Percentiles rank a stretch among this genome's conserved stretches.
Evolutionary conservation across 2,113 vertebrate species (phyloP).

Genomic region (Scomber colias): DNA sequence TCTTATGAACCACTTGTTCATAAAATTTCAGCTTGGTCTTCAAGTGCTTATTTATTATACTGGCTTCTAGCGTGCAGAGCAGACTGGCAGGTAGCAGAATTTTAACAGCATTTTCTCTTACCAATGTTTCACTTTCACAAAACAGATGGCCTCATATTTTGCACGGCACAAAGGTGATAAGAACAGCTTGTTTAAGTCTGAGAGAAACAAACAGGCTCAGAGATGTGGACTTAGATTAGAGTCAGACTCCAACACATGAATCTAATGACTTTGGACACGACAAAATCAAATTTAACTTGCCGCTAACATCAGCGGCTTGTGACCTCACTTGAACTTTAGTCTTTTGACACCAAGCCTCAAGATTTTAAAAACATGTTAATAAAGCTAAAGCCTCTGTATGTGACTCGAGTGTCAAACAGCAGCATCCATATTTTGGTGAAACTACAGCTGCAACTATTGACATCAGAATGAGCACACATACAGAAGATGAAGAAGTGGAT

Average conservation of each 20-base stretch:
- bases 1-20: slow-evolving; percentile 16
- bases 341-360: background rate
- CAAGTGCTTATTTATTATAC: slow-evolving; percentile 53
- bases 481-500: background rate
- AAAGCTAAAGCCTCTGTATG: background rate
- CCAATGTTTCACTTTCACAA: background rate
- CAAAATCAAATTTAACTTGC: slow-evolving; percentile 6
- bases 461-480: background rate
- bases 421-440: slow-evolving; percentile 6
- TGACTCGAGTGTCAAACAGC: background rate
- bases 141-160: slow-evolving; percentile 31
- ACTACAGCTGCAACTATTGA: background rate
- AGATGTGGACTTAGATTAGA: too few species aligned
- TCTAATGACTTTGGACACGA: too few species aligned
- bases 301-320: background rate
- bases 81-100: slow-evolving; percentile 58
- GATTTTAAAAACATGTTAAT: background rate
- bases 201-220: background rate
- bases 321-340: background rate
- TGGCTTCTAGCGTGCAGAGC: slow-evolving; percentile 58
- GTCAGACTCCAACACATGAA: too few species aligned
- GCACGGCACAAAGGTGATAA: slow-evolving; percentile 34
- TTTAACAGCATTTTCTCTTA: slow-evolving; percentile 25
- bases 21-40: slow-evolving; percentile 24
- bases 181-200: background rate